phyloP scores from a whole-genome alignment of 2,888 invertebrate genomes.

The Parasteatoda lunata region DNA sequence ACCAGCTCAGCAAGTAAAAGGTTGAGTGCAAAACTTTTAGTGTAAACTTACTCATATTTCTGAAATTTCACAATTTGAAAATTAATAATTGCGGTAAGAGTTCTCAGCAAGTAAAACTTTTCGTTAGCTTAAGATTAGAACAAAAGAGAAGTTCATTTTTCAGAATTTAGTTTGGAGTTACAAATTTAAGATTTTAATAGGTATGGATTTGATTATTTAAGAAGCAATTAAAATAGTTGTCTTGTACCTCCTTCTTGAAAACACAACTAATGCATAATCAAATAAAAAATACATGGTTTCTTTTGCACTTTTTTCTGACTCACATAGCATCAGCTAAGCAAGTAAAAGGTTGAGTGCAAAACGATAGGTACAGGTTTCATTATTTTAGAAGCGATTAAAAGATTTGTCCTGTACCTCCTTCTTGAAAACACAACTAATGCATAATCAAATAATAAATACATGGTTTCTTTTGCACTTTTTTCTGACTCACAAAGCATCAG shows the following conservation, averaged over 20 bases:
- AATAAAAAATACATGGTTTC: neutral
- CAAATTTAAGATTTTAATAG: too few relatives aligned
- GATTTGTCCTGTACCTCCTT: neutral
- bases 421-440: neutral
- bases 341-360: constrained; percentile 40
- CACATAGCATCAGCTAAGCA: neutral
- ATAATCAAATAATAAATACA: neutral
- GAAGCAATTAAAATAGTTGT: neutral
- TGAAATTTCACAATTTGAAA: neutral
- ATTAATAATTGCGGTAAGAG: neutral
- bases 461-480: constrained; percentile 13
- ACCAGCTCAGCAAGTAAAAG: neutral
- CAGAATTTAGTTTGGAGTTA: too few relatives aligned
- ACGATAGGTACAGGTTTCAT: too few relatives aligned
- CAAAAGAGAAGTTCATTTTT: too few relatives aligned
- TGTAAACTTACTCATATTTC: neutral
- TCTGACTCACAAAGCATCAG: constrained; percentile 13
- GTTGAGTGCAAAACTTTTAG: neutral
- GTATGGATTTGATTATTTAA: too few relatives aligned
- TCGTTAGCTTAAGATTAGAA: too few relatives aligned
- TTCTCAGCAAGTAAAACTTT: neutral
- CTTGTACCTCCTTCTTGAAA: neutral
- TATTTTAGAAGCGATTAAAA: too few relatives aligned
- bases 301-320: constrained; percentile 29
- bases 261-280: neutral